phyloP scores from a whole-genome alignment of 1,140 invertebrate genomes.

The Eueides isabella region DNA sequence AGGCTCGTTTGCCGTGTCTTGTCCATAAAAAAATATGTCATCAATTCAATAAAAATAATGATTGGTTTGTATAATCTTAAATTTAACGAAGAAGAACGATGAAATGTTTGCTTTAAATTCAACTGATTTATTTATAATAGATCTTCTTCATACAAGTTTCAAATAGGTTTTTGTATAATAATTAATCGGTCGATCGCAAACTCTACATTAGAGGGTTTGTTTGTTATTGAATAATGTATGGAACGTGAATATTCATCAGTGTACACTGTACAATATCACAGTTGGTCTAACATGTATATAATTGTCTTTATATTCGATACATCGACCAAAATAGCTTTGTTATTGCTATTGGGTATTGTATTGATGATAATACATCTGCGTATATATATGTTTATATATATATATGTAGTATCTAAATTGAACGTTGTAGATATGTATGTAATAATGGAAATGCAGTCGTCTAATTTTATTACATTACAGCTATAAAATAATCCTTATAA shows the following conservation, averaged over 20 bases:
- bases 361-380: not conserved
- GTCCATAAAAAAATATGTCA: no score
- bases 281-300: conserved; percentile 2
- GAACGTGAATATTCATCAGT: conserved; percentile 3
- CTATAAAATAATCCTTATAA: not conserved
- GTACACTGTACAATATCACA: not conserved
- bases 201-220: not conserved
- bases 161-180: no score
- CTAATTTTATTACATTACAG: not conserved
- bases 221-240: conserved; percentile 7
- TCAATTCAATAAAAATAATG: no score
- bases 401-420: not conserved
- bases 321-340: conserved; percentile 11
- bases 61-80: no score
- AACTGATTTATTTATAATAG: no score
- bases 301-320: conserved; percentile 9
- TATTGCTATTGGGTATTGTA: not conserved
- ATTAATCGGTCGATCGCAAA: not conserved
- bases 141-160: no score
- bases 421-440: not conserved
- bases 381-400: no score
- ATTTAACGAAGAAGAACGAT: no score
- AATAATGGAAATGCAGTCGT: not conserved
- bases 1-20: no score
- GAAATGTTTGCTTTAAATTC: no score